Evolutionary conservation across 2,888 invertebrate genomes (phyloP), one percentile per base, ranked within the genome.

Genomic region (Drosophila lacicola): DNA sequence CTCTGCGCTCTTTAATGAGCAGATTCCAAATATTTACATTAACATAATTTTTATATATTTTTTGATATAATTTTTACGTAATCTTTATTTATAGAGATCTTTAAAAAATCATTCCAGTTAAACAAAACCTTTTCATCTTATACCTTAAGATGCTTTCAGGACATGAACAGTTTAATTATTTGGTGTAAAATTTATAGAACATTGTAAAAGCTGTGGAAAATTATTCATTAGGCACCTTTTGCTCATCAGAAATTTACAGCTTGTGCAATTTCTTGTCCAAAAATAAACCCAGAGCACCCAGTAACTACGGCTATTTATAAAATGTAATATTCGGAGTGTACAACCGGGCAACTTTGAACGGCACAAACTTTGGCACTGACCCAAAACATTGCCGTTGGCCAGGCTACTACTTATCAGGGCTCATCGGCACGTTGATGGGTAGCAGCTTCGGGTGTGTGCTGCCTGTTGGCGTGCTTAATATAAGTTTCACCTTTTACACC

Each of bases 201-300:
- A 83, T 68, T 73, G 54, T 67, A 49, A 54, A 41, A 55, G 74
- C 37, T 45, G n/a, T 44, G 53, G 44, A 60, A 74, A 66, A 78
- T 72, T 84, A 75, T 82, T 82, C 82, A 82, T 82, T 71, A 82
- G 63, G n/a, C 34, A 14, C 33, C 25, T 46, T 64, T 55, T 66
- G 69, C 85, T 82, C 88, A 87, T 87, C 85, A 82, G 67, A 84
- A 70, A 84, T 82, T 84, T 82, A 82, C 85, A 84, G 82, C 57
- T 55, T 77, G 49, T 66, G 46, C 72, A 62, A 54, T 77, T 36
- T 42, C 49, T 39, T 21, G 54, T 56, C 39, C 73, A 57, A 72
- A 66, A 66, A 74, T 74, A 77, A 77, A 61, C 50, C 65, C 55
- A 53, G 46, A 11, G 34, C 33, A 42, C 42, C 55, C 25, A 55